Conservation (phyloP, 2,113 vertebrate species). For the Zosterops borbonicus region DNA sequence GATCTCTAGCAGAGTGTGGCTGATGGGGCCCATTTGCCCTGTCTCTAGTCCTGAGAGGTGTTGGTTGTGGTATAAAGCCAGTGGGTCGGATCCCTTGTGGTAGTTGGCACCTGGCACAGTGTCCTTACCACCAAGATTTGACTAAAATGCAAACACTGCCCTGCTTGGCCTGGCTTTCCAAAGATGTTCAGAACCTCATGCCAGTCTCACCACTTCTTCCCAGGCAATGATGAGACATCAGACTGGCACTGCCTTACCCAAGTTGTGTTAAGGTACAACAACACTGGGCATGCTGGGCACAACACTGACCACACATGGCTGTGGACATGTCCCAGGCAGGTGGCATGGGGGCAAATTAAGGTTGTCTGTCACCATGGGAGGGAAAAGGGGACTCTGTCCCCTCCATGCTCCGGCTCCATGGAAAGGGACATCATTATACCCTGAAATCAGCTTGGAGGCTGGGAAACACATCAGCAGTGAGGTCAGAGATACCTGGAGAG, state of each 20-base stretch:
- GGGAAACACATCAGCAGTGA: fast-evolving
- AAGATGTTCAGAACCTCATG: neutral
- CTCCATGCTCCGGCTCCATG: neutral
- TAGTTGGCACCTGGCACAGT: neutral
- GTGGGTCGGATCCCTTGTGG: fast-evolving
- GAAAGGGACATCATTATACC: neutral
- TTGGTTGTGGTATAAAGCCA: neutral
- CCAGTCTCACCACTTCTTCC: neutral
- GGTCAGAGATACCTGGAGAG: neutral
- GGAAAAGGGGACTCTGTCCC: neutral
- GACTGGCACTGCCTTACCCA: neutral
- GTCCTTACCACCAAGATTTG: neutral
- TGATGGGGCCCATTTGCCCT: neutral
- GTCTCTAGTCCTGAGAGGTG: fast-evolving
- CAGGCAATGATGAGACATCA: neutral
- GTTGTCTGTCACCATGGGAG: neutral
- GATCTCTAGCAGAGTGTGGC: neutral
- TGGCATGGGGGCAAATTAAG: neutral
- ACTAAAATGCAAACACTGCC: neutral
- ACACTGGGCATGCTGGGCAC: neutral
- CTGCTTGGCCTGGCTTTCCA: neutral
- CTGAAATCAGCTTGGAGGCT: neutral
- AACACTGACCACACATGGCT: fast-evolving
- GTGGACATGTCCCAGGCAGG: neutral
- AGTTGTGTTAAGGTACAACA: too few species aligned